These are phyloP conservation scores for Clangula hyemalis DNA, from an alignment of 2,797 vertebrate species.

Conservation along the genomic window DNA sequence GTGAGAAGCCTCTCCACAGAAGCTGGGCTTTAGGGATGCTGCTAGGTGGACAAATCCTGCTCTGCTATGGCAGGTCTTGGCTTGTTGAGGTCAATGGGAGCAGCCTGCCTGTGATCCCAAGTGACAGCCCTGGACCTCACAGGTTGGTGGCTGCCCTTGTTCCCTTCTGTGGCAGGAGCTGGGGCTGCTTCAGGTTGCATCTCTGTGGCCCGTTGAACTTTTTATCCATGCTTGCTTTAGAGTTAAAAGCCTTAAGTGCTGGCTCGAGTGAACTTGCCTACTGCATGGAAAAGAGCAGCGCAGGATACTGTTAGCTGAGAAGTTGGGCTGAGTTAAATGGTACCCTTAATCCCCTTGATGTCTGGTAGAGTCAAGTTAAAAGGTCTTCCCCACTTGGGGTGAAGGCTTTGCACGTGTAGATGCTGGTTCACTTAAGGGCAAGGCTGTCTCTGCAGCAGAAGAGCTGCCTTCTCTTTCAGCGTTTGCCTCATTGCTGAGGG, in stretches of 20 bases:
- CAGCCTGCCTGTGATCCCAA: not conserved
- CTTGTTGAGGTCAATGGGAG: not conserved
- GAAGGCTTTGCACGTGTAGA: conserved; percentile 61
- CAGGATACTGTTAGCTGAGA: conserved; percentile 68
- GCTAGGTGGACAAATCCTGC: not conserved
- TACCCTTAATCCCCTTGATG: conserved; percentile 70
- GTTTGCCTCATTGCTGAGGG: not conserved
- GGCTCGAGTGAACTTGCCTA: conserved; percentile 36
- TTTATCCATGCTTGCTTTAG: not conserved
- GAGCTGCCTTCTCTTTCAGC: conserved; percentile 19
- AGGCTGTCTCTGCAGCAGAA: not conserved
- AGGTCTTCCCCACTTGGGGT: conserved; percentile 57
- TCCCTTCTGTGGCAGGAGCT: not conserved
- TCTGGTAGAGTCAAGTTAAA: conserved; percentile 66
- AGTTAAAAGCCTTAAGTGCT: conserved; percentile 55
- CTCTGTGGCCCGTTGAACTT: not conserved
- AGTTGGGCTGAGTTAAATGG: conserved; percentile 62
- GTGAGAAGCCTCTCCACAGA: not conserved
- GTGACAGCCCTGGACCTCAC: not conserved
- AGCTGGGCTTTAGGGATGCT: conserved; percentile 20
- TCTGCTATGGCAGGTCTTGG: not conserved
- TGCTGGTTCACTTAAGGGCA: conserved; percentile 65
- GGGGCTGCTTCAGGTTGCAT: conserved; percentile 3
- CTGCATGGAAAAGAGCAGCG: conserved; percentile 31
- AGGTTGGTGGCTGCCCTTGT: not conserved